phyloP scores from a whole-genome alignment of 2,888 invertebrate genomes.

The Dryocosmus kuriphilus region DNA sequence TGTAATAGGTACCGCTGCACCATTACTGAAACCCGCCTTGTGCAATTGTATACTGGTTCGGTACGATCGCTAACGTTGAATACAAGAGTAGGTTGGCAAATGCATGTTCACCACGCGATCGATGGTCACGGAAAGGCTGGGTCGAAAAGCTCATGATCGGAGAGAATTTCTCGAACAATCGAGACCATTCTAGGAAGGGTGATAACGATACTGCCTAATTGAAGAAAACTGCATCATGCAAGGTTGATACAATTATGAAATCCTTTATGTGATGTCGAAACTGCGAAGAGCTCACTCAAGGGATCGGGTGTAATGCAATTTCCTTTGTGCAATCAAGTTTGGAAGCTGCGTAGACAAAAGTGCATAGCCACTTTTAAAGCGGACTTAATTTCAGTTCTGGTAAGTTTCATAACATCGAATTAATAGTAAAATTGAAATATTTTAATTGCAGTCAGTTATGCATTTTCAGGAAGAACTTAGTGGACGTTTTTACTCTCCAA shows the following conservation, averaged over 20 bases:
- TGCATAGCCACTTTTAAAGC: conserved; percentile 35
- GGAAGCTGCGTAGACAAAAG: conserved; percentile 22
- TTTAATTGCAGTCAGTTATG: too few species aligned
- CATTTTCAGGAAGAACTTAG: too few species aligned
- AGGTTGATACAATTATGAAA: conserved; percentile 20
- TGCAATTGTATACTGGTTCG: conserved; percentile 22
- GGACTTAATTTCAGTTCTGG: too few species aligned
- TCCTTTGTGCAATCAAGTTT: conserved; percentile 40
- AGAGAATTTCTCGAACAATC: conserved; percentile 24
- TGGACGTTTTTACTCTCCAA: too few species aligned
- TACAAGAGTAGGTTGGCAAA: conserved; percentile 62
- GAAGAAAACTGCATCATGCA: conserved; percentile 24
- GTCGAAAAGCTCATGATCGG: conserved; percentile 47
- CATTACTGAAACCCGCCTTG: conserved; percentile 8
- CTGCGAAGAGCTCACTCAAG: conserved; percentile 26
- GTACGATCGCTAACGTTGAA: conserved; percentile 57
- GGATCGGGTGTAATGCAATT: conserved; percentile 34
- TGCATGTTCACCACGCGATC: conserved; percentile 54
- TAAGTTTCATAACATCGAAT: too few species aligned
- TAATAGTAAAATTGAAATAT: too few species aligned
- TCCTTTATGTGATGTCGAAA: conserved; percentile 27
- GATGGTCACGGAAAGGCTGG: conserved; percentile 47
- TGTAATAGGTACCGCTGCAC: conserved; percentile 60
- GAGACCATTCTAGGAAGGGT: neutral
- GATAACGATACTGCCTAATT: conserved; percentile 2